Evolutionary conservation across 2,113 vertebrate genomes (phyloP).

Genomic region (Vulpes ferrilata): DNA sequence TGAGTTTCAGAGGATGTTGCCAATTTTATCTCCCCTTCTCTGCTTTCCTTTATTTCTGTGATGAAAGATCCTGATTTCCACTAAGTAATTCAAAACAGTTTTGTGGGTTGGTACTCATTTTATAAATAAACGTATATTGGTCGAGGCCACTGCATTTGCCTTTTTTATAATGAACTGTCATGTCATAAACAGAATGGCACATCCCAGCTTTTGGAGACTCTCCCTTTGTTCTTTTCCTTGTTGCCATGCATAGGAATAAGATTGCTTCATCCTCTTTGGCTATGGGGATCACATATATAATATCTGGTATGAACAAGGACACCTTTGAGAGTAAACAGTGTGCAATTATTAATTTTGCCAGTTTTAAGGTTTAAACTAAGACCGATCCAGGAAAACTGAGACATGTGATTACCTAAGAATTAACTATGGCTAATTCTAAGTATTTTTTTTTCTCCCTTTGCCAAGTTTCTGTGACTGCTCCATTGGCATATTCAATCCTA

Average conservation of each 20-base stretch:
- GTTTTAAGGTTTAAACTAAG: slow-evolving; percentile 28
- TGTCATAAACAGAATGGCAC: slow-evolving; percentile 29
- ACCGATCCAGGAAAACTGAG: neutral
- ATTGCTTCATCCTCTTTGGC: neutral
- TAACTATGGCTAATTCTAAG: neutral
- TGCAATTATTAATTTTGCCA: neutral
- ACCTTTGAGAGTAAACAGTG: neutral
- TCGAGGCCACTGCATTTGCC: slow-evolving; percentile 53
- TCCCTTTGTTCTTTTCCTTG: neutral
- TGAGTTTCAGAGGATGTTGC: slow-evolving; percentile 72
- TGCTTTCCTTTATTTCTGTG: slow-evolving; percentile 74
- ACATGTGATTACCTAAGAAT: neutral
- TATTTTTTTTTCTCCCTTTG: neutral
- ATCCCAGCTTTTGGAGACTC: neutral
- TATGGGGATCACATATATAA: neutral
- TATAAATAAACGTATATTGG: slow-evolving; percentile 71
- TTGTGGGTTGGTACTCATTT: slow-evolving; percentile 68
- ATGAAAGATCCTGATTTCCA: slow-evolving; percentile 78
- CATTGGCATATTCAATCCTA: neutral
- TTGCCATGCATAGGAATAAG: neutral
- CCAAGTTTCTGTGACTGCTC: slow-evolving; percentile 8
- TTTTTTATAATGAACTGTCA: slow-evolving; percentile 70
- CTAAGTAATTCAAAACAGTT: slow-evolving; percentile 72
- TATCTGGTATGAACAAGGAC: slow-evolving; percentile 18
- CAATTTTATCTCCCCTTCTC: slow-evolving; percentile 76